Evolutionary conservation across 2,113 vertebrate genomes (phyloP).

Genomic region (Poecilia latipinna): DNA sequence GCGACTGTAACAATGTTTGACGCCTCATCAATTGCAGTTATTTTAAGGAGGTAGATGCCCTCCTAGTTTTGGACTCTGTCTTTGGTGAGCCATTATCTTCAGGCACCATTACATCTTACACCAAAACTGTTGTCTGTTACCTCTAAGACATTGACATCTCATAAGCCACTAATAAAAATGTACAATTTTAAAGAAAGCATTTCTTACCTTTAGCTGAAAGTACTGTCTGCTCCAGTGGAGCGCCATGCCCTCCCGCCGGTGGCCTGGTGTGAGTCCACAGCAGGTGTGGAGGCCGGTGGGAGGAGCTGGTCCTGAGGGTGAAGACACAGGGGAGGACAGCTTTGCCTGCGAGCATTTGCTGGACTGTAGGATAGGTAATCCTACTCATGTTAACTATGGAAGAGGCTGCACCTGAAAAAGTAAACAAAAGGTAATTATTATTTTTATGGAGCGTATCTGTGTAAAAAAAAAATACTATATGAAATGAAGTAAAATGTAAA

Average conservation of each 20-base stretch:
- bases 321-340: constrained; percentile 90
- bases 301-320: constrained; percentile 69
- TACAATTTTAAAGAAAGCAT: not conserved
- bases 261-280: constrained; percentile 88
- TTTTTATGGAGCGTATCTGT: not conserved
- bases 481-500: not conserved
- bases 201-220: constrained; percentile 86
- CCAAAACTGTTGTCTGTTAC: not conserved
- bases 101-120: not conserved
- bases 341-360: constrained; percentile 82
- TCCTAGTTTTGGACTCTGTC: too few species aligned
- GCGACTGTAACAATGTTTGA: not conserved
- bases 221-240: constrained; percentile 80
- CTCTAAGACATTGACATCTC: not conserved
- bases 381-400: constrained; percentile 84
- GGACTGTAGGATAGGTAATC: constrained; percentile 76
- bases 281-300: constrained; percentile 74
- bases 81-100: too few species aligned
- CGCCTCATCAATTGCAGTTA: too few species aligned
- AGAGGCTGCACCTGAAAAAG: constrained; percentile 67
- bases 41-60: too few species aligned
- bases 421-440: constrained; percentile 6
- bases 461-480: not conserved
- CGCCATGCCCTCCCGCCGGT: constrained; percentile 53
- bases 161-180: too few species aligned